phyloP scores from a whole-genome alignment of 1,140 invertebrate species.

The Capitella teleta region DNA sequence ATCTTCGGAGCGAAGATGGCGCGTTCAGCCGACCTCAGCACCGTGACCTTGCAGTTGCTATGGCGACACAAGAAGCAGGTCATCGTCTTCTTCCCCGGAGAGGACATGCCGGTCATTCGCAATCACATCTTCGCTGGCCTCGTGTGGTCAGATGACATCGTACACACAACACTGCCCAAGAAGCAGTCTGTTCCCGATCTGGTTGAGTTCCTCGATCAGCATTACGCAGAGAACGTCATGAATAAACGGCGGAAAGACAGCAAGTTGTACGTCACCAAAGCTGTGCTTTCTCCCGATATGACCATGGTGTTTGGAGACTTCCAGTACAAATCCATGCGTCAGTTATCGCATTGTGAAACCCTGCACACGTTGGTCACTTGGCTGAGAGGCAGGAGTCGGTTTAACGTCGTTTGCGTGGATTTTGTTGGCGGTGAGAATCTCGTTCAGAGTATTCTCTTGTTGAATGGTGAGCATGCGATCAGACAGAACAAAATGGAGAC shows the following conservation, averaged over 20 bases:
- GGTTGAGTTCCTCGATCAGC: background rate
- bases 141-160: conserved; percentile 8
- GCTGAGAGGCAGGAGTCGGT: background rate
- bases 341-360: conserved; percentile 8
- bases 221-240: too few species aligned
- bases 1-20: conserved; percentile 12
- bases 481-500: conserved; percentile 1
- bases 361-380: background rate
- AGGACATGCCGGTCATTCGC: conserved; percentile 5
- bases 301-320: conserved; percentile 13
- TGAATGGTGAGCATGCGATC: conserved; percentile 5
- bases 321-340: conserved; percentile 10
- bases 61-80: conserved; percentile 8
- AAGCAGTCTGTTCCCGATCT: conserved; percentile 7
- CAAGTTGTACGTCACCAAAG: conserved; percentile 2
- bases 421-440: conserved; percentile 2
- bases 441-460: conserved; percentile 4
- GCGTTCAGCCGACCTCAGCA: background rate
- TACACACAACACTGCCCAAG: conserved; percentile 3
- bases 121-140: conserved; percentile 13
- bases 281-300: conserved; percentile 13
- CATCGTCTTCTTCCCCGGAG: conserved; percentile 4
- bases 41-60: conserved; percentile 1
- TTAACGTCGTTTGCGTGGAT: conserved; percentile 12
- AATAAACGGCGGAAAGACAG: too few species aligned